Conservation (phyloP, 2,888 invertebrate genomes). For the Cataglyphis altisquamis region DNA sequence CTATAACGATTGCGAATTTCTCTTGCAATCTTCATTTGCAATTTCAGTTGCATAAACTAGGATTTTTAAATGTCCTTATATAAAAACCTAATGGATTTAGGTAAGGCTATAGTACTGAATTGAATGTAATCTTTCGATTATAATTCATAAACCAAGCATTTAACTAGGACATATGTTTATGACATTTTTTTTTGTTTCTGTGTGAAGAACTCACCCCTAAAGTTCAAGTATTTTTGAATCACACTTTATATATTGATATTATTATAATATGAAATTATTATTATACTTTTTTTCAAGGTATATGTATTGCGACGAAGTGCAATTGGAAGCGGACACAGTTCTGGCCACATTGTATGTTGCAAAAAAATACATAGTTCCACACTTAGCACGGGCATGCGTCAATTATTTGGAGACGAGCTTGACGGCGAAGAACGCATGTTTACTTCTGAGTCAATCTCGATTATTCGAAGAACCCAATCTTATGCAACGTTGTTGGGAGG, state of each 20-base stretch:
- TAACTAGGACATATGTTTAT: too few relatives aligned
- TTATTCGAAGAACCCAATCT: slow-evolving; percentile 98
- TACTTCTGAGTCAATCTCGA: slow-evolving; percentile 97
- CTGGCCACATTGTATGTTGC: slow-evolving; percentile 97
- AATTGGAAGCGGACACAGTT: slow-evolving; percentile 97
- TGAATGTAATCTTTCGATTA: too few relatives aligned
- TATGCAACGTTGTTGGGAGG: slow-evolving; percentile 99
- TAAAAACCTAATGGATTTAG: too few relatives aligned
- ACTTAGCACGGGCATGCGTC: slow-evolving; percentile 97
- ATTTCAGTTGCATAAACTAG: too few relatives aligned
- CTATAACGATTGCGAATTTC: too few relatives aligned
- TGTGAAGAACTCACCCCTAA: too few relatives aligned
- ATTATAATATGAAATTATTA: slow-evolving; percentile 7
- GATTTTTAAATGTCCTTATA: too few relatives aligned
- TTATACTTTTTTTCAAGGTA: slow-evolving; percentile 89
- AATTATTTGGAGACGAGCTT: slow-evolving; percentile 98
- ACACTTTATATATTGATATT: background rate
- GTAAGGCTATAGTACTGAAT: too few relatives aligned
- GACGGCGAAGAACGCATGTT: slow-evolving; percentile 98
- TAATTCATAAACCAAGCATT: too few relatives aligned
- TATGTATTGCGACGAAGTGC: slow-evolving; percentile 98
- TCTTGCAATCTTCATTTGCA: too few relatives aligned
- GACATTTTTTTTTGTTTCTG: too few relatives aligned
- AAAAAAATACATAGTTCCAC: slow-evolving; percentile 98
- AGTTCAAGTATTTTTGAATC: too few relatives aligned